These are phyloP conservation scores for Serilophus lunatus DNA, from an alignment of 2,113 vertebrate genomes.

Conservation along the genomic window DNA sequence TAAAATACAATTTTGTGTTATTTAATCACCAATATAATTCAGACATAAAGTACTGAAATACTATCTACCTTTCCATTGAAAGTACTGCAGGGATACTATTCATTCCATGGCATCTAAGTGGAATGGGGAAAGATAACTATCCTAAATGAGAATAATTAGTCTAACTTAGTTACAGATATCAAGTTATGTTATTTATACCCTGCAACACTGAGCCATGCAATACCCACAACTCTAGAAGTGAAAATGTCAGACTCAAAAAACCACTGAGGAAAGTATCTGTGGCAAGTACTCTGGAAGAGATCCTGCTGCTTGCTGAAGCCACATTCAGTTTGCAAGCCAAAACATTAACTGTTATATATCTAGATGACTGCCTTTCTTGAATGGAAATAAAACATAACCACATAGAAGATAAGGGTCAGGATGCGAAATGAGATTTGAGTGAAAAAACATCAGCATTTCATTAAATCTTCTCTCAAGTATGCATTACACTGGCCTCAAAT, in stretches of 20 bases:
- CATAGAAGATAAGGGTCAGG: neutral
- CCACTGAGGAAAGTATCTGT: neutral
- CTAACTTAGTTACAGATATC: neutral
- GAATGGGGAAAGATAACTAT: neutral
- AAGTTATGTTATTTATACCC: neutral
- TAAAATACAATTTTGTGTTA: slow-evolving; percentile 29
- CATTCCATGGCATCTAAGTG: neutral
- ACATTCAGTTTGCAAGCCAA: neutral
- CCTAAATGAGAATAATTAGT: neutral
- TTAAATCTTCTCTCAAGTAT: neutral
- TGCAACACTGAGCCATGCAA: neutral
- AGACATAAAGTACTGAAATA: neutral
- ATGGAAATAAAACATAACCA: neutral
- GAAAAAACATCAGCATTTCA: neutral
- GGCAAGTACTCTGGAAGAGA: neutral
- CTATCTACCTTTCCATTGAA: neutral
- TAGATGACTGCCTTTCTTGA: neutral
- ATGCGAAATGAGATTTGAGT: neutral
- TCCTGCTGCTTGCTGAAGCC: neutral
- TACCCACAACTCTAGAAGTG: neutral
- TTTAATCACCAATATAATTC: neutral
- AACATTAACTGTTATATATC: neutral
- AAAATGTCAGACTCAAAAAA: neutral
- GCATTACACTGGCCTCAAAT: neutral
- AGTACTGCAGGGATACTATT: neutral